These are phyloP conservation scores for Dusona sp. DNA, from an alignment of 2,888 invertebrate species.

Conservation along the genomic window DNA sequence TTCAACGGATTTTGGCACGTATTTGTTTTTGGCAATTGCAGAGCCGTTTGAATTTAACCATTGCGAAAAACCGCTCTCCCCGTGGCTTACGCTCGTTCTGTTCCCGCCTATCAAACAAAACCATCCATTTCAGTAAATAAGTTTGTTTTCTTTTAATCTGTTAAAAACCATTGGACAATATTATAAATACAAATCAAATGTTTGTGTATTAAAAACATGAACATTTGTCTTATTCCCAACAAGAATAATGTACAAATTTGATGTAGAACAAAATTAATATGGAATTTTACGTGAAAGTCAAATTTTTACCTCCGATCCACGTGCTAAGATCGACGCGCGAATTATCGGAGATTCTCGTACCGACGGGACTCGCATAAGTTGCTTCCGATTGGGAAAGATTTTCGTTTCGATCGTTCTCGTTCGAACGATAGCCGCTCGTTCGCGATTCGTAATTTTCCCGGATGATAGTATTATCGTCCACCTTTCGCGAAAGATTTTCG, in stretches of 20 bases:
- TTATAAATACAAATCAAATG: neutral
- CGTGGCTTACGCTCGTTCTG: slow-evolving; percentile 74
- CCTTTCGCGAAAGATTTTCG: slow-evolving; percentile 84
- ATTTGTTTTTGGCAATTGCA: slow-evolving; percentile 72
- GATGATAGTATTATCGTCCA: slow-evolving; percentile 85
- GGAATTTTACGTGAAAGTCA: too few relatives aligned
- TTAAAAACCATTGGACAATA: neutral
- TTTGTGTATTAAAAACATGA: neutral
- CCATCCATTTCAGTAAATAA: slow-evolving; percentile 66
- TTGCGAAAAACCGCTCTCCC: slow-evolving; percentile 82
- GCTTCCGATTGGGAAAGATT: slow-evolving; percentile 81
- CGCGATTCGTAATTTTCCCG: slow-evolving; percentile 83
- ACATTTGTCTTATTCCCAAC: too few relatives aligned
- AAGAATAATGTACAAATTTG: too few relatives aligned
- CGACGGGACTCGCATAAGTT: slow-evolving; percentile 80
- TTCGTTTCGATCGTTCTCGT: slow-evolving; percentile 80
- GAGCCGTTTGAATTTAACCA: slow-evolving; percentile 78
- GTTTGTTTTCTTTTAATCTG: neutral
- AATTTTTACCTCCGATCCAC: slow-evolving; percentile 88
- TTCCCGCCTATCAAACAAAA: slow-evolving; percentile 73
- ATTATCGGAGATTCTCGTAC: slow-evolving; percentile 86
- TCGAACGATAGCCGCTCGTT: slow-evolving; percentile 78
- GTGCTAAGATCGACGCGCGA: slow-evolving; percentile 88
- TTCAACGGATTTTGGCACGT: slow-evolving; percentile 49
- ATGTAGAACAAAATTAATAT: too few relatives aligned